phyloP scores from a whole-genome alignment of 2,113 vertebrate species.

The Ictalurus punctatus region DNA sequence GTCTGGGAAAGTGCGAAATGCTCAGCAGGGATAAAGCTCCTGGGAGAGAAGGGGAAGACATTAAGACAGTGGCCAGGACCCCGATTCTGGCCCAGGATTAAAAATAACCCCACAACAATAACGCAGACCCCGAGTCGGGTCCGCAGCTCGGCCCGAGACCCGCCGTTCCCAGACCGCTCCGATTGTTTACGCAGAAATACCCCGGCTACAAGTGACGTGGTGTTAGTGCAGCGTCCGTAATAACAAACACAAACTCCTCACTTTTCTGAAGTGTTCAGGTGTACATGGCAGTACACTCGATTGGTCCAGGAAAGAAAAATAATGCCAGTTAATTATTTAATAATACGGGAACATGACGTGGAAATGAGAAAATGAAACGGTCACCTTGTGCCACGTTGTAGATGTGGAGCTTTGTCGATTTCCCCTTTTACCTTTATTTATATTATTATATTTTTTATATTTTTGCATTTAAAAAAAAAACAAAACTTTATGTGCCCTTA shows the following conservation, averaged over 20 bases:
- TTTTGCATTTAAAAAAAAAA: too few relatives aligned
- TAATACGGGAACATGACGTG: too few relatives aligned
- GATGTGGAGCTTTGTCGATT: too few relatives aligned
- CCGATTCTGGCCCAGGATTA: conserved; percentile 59
- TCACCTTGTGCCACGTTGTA: too few relatives aligned
- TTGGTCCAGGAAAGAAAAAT: too few relatives aligned
- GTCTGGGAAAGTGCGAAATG: conserved; percentile 76
- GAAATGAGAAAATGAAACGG: too few relatives aligned
- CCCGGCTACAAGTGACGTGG: neutral
- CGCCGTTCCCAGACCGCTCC: neutral
- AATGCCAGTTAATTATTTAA: too few relatives aligned
- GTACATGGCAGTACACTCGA: too few relatives aligned
- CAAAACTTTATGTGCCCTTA: too few relatives aligned
- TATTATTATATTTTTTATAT: neutral
- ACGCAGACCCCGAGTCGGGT: conserved; percentile 44
- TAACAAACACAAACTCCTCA: neutral
- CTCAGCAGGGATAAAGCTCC: conserved; percentile 54
- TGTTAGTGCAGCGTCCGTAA: neutral
- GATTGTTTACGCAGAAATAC: neutral
- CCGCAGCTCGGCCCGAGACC: neutral
- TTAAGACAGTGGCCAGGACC: conserved; percentile 61
- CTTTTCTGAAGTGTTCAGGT: neutral
- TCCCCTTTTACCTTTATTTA: neutral
- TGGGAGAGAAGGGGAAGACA: conserved; percentile 70
- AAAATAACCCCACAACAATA: conserved; percentile 71